Evolutionary conservation across 2,888 invertebrate genomes (phyloP).

Genomic region (Xylota sylvarum): DNA sequence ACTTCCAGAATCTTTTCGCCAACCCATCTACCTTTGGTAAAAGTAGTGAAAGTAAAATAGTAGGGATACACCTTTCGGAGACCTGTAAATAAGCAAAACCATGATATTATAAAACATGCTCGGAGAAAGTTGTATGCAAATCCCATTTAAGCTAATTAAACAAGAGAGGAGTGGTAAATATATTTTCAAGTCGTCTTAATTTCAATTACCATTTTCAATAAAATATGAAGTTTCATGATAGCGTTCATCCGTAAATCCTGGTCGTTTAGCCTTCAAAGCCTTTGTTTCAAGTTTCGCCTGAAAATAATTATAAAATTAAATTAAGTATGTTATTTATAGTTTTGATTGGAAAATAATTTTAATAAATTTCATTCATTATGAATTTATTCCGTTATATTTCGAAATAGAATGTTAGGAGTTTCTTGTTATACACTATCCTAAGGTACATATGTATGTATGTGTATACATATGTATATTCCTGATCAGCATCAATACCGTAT

Average conservation of each 20-base stretch:
- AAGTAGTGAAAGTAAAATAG: slow-evolving; percentile 98
- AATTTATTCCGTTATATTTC: too few species aligned
- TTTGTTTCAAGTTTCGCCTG: slow-evolving; percentile 93
- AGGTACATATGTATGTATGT: too few species aligned
- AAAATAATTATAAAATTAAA: not conserved
- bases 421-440: too few species aligned
- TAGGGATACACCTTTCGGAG: slow-evolving; percentile 98
- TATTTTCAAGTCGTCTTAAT: slow-evolving; percentile 26
- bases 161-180: slow-evolving; percentile 3
- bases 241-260: slow-evolving; percentile 95
- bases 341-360: too few species aligned
- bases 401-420: too few species aligned
- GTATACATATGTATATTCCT: too few species aligned
- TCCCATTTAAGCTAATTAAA: not conserved
- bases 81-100: slow-evolving; percentile 85
- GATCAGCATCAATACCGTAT: too few species aligned
- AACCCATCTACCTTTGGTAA: slow-evolving; percentile 98
- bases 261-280: slow-evolving; percentile 95
- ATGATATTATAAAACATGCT: not conserved
- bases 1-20: slow-evolving; percentile 97
- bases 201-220: slow-evolving; percentile 94
- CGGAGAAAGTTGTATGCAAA: not conserved
- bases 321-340: not conserved
- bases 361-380: too few species aligned
- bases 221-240: slow-evolving; percentile 98